Evolutionary conservation across 2,113 vertebrate species (phyloP).

Genomic region (Lophura nycthemera): DNA sequence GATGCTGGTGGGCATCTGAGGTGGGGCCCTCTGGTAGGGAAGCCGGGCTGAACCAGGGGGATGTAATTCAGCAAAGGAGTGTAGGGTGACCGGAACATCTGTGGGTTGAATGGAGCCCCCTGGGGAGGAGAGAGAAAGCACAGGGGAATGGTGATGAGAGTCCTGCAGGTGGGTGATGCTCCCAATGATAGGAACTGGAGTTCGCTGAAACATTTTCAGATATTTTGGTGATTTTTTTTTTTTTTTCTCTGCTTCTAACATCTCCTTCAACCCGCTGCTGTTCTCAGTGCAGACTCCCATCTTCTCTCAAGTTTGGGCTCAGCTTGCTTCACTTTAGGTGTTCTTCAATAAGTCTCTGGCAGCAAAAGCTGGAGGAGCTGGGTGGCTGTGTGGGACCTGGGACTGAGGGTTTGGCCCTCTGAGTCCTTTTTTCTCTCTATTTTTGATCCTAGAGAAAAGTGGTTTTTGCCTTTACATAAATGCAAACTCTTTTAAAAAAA

Average conservation of each 20-base stretch:
- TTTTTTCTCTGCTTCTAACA: not conserved
- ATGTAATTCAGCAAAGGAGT: conserved; percentile 46
- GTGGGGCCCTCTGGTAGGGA: conserved; percentile 20
- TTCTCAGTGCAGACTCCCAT: not conserved
- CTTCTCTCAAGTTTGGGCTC: not conserved
- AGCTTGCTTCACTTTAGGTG: not conserved
- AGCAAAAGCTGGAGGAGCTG: not conserved
- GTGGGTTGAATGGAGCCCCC: conserved; percentile 60
- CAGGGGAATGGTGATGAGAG: not conserved
- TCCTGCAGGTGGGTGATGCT: not conserved
- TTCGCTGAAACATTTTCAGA: not conserved
- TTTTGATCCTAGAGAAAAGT: not conserved
- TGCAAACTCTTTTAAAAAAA: not conserved
- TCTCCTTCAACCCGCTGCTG: not conserved
- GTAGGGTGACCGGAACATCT: conserved; percentile 63
- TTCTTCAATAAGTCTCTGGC: not conserved
- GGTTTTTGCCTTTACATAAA: not conserved
- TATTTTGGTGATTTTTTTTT: not conserved
- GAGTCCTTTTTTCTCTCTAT: not conserved
- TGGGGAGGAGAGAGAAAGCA: not conserved
- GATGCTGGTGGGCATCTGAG: not conserved
- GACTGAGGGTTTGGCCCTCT: not conserved
- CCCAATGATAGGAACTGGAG: not conserved
- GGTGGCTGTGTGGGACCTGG: not conserved
- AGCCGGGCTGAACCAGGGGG: conserved; percentile 62